These are phyloP conservation scores for Siniperca knerii DNA, from an alignment of 2,113 vertebrate genomes.

Conservation along the genomic window DNA sequence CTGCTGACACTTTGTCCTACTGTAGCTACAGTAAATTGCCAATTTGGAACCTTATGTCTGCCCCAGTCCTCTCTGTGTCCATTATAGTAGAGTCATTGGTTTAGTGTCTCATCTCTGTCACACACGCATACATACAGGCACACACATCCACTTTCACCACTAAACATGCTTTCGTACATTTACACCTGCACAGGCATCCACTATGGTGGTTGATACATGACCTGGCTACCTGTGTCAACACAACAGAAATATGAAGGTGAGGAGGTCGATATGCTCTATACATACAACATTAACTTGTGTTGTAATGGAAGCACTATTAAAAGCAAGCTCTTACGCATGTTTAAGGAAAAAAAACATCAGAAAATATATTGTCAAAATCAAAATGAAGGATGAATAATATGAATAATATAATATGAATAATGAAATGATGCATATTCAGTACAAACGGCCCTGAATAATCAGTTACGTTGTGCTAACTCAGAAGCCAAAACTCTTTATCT, in stretches of 20 bases:
- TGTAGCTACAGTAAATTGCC: slow-evolving; percentile 77
- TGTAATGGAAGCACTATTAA: no score
- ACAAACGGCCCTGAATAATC: neutral
- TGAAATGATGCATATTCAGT: no score
- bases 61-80: slow-evolving; percentile 68
- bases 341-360: neutral
- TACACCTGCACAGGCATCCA: neutral
- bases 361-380: neutral
- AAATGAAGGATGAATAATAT: no score
- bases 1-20: slow-evolving; percentile 56
- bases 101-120: slow-evolving; percentile 28
- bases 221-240: neutral
- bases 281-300: no score
- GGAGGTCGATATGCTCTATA: no score
- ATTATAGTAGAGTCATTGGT: slow-evolving; percentile 61
- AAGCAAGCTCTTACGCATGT: neutral
- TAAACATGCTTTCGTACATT: neutral
- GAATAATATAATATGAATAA: no score
- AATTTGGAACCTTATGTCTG: slow-evolving; percentile 77
- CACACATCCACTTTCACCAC: neutral
- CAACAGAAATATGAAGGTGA: neutral
- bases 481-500: neutral
- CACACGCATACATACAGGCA: slow-evolving; percentile 3
- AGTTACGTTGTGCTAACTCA: neutral
- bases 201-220: neutral